Percentiles rank a stretch among this genome's conserved stretches.
phyloP scores from a whole-genome alignment of 2,888 invertebrate species.

The Eurois occulta region DNA sequence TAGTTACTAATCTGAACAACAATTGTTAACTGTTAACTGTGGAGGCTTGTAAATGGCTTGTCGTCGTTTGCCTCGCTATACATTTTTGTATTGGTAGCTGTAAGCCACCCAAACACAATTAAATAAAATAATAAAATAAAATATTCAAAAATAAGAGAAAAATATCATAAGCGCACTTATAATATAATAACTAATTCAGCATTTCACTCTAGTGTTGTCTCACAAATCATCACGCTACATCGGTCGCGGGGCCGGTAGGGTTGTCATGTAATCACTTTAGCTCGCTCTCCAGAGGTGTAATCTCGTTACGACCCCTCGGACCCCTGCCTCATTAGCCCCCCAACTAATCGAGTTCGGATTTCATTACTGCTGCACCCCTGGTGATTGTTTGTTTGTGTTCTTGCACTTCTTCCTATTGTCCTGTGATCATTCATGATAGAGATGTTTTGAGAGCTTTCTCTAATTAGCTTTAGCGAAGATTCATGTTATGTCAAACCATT shows the following conservation, averaged over 20 bases:
- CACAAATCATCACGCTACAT: constrained; percentile 75
- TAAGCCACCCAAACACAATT: no score
- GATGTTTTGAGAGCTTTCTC: constrained; percentile 13
- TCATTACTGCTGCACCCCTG: constrained; percentile 79
- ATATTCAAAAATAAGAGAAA: not conserved
- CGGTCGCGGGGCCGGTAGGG: constrained; percentile 52
- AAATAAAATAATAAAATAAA: no score
- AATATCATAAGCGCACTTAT: not conserved
- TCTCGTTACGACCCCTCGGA: constrained; percentile 78
- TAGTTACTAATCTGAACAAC: no score
- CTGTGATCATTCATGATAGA: not conserved
- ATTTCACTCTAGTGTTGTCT: constrained; percentile 22
- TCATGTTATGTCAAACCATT: not conserved
- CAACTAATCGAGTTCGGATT: constrained; percentile 84
- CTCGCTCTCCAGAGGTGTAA: constrained; percentile 72
- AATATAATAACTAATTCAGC: constrained; percentile 20
- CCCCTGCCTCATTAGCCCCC: constrained; percentile 81
- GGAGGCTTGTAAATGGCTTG: no score
- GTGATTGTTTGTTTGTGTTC: constrained; percentile 63
- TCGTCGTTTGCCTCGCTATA: no score
- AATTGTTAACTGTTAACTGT: no score
- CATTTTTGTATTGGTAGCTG: no score
- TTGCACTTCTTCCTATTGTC: constrained; percentile 50
- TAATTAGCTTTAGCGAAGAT: not conserved
- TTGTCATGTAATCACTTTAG: constrained; percentile 80